Evolutionary conservation across 53 echinoderm and acorn worm genomes (phyloP).

Genomic region (Henricia sp.): DNA sequence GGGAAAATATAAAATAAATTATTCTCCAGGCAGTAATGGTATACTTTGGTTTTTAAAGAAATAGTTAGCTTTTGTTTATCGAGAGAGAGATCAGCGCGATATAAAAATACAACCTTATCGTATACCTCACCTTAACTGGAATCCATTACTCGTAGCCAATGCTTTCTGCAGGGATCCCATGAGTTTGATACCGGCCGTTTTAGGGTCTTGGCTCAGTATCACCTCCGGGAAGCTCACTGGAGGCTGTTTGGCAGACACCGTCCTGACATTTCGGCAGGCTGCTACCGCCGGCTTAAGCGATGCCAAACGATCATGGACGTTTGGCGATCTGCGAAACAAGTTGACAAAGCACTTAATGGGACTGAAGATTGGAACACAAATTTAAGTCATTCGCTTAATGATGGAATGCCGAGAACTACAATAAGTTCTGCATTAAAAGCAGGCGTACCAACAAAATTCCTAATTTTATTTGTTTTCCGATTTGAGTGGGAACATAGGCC

Average conservation of each 20-base stretch:
- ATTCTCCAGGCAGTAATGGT: too few species aligned
- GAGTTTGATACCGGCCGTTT: not conserved
- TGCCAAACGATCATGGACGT: conserved; percentile 12
- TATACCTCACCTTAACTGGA: not conserved
- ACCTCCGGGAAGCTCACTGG: not conserved
- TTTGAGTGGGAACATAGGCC: too few species aligned
- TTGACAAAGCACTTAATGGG: not conserved
- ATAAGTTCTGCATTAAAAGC: too few species aligned
- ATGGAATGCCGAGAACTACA: too few species aligned
- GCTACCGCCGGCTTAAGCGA: conserved; percentile 12
- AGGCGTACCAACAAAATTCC: too few species aligned
- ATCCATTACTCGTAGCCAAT: not conserved
- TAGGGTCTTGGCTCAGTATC: not conserved
- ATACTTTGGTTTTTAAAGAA: too few species aligned
- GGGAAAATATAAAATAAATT: too few species aligned
- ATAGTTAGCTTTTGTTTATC: not conserved
- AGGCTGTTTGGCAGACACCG: not conserved
- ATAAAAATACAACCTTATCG: not conserved
- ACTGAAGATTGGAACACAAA: not conserved
- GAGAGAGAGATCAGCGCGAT: too few species aligned
- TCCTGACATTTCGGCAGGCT: conserved; percentile 10
- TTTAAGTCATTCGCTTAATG: not conserved
- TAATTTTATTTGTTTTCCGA: too few species aligned
- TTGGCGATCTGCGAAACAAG: conserved; percentile 24
- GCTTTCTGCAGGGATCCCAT: not conserved